A percentile compares a stretch with the other conserved stretches of the same genome.
phyloP scores from a whole-genome alignment of 2,113 vertebrate genomes.

The Uropsilus gracilis region DNA sequence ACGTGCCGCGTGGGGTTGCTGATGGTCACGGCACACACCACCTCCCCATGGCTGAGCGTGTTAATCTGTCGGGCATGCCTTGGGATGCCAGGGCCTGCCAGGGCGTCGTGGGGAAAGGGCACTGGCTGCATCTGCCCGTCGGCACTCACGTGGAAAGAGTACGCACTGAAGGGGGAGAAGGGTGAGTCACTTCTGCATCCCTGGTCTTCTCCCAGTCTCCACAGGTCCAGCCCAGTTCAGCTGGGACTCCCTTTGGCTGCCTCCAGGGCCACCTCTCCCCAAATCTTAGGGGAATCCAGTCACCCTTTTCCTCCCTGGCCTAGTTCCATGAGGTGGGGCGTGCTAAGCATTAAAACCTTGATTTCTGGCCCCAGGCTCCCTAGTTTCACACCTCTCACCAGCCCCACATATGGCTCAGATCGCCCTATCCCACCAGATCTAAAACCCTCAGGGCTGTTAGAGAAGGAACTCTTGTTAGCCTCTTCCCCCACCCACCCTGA shows the following conservation, averaged over 20 bases:
- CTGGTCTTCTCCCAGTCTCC: neutral
- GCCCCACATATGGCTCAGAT: neutral
- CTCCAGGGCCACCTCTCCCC: neutral
- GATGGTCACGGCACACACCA: constrained; percentile 97
- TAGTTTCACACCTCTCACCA: neutral
- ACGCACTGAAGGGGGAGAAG: constrained; percentile 86
- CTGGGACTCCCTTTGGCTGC: rapidly evolving
- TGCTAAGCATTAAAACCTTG: neutral
- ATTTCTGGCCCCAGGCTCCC: neutral
- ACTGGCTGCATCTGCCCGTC: constrained; percentile 99
- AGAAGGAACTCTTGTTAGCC: too few species aligned
- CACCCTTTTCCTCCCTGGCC: neutral
- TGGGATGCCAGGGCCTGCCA: constrained; percentile 95
- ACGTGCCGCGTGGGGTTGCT: constrained; percentile 97
- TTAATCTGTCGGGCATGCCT: constrained; percentile 98
- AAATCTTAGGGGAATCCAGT: neutral
- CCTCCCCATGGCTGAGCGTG: constrained; percentile 96
- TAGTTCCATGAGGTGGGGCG: neutral
- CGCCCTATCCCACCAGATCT: neutral
- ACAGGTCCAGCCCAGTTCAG: neutral
- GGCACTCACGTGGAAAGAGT: constrained; percentile 96
- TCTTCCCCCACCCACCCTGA: too few species aligned
- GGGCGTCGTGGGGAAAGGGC: constrained; percentile 96
- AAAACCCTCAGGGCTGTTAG: neutral
- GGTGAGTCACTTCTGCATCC: neutral